Evolutionary conservation across 2,797 vertebrate genomes (phyloP).

Genomic region (Notoglanidium macrostoma): DNA sequence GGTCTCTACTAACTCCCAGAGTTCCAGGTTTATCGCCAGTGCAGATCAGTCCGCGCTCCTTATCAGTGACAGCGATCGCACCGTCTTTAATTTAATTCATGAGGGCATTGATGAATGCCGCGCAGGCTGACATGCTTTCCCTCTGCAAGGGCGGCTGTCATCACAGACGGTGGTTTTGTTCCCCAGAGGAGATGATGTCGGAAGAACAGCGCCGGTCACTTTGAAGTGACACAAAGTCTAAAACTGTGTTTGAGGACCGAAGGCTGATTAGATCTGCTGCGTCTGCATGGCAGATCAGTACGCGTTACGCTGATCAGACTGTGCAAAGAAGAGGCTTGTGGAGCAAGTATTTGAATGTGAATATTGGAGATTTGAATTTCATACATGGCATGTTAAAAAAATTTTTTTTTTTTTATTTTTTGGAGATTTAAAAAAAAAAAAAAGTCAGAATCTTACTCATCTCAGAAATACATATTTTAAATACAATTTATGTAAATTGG

Average conservation of each 20-base stretch:
- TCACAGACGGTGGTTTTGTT: conserved; percentile 43
- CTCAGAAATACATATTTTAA: background rate
- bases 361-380: background rate
- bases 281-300: conserved; percentile 23
- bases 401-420: background rate
- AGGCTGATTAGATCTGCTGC: conserved; percentile 32
- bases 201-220: conserved; percentile 48
- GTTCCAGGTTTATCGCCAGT: conserved; percentile 47
- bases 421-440: background rate
- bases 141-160: conserved; percentile 47
- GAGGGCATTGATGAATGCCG: conserved; percentile 53
- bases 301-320: background rate
- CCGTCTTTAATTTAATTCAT: conserved; percentile 55
- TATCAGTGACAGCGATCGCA: conserved; percentile 53
- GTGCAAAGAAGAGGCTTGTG: background rate
- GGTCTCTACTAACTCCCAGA: conserved; percentile 29
- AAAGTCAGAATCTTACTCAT: background rate
- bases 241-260: conserved; percentile 34
- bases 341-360: background rate
- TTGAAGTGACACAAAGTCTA: conserved; percentile 50
- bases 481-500: background rate
- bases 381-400: background rate
- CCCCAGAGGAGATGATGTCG: conserved; percentile 46
- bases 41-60: conserved; percentile 42
- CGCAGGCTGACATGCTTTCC: conserved; percentile 22